A percentile compares a stretch with the other conserved stretches of the same genome.
These are phyloP conservation scores for Herpailurus yagouaroundi DNA, from an alignment of 2,113 vertebrate genomes.

Conservation along the genomic window DNA sequence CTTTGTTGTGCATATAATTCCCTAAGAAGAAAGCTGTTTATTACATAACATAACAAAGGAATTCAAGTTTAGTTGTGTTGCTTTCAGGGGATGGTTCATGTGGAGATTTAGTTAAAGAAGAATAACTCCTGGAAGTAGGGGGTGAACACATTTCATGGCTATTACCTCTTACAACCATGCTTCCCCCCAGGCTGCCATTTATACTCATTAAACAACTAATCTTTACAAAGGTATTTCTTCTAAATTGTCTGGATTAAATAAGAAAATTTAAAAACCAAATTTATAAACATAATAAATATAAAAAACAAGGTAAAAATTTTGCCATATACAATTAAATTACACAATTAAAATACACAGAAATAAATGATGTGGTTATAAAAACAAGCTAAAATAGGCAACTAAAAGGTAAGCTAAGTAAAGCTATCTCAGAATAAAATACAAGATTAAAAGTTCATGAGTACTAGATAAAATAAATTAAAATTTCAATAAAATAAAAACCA, in stretches of 20 bases:
- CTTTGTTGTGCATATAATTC: background rate
- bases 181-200: background rate
- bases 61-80: background rate
- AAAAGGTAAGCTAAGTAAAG: background rate
- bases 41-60: background rate
- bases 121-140: background rate
- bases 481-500: background rate
- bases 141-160: background rate
- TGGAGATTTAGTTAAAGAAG: conserved; percentile 12
- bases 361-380: background rate
- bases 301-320: conserved; percentile 10
- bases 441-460: background rate
- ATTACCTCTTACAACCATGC: background rate
- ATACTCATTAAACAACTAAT: background rate
- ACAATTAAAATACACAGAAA: conserved; percentile 30
- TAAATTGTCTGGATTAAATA: background rate
- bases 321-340: background rate
- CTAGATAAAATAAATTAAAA: background rate
- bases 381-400: background rate
- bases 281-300: background rate
- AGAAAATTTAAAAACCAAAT: background rate
- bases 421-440: background rate
- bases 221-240: background rate
- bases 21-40: background rate
- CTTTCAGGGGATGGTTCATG: background rate